phyloP scores from a whole-genome alignment of 2,888 invertebrate species.

The Choreutis nemorana region DNA sequence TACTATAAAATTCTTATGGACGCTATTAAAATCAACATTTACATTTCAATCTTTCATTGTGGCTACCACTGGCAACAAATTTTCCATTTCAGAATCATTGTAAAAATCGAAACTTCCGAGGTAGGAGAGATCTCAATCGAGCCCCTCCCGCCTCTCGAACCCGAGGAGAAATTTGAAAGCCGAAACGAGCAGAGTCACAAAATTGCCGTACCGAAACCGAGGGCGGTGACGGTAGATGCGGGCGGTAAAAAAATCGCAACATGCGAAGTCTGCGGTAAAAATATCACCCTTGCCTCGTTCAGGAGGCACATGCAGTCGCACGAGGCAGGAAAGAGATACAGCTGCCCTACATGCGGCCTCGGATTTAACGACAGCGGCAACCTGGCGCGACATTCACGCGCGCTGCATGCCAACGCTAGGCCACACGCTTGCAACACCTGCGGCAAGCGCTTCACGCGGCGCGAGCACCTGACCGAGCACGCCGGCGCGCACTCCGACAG shows the following conservation, averaged over 20 bases:
- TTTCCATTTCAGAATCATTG: too few species aligned
- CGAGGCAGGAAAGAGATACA: constrained; percentile 34
- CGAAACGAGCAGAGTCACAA: background rate
- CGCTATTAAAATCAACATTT: too few species aligned
- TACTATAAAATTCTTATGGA: too few species aligned
- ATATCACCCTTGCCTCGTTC: constrained; percentile 29
- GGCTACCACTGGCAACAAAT: too few species aligned
- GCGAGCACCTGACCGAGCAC: constrained; percentile 57
- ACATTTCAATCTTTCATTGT: too few species aligned
- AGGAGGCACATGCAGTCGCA: constrained; percentile 54
- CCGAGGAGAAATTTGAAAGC: constrained; percentile 1
- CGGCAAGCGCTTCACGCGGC: constrained; percentile 49
- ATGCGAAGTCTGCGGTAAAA: constrained; percentile 47
- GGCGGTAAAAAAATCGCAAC: constrained; percentile 20
- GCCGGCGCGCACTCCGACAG: constrained; percentile 42
- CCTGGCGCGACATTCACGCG: constrained; percentile 56
- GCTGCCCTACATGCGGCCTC: constrained; percentile 62
- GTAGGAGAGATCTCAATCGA: too few species aligned
- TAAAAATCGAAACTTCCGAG: too few species aligned
- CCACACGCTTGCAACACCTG: constrained; percentile 57
- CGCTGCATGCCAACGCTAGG: constrained; percentile 49
- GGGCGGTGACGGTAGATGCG: constrained; percentile 10
- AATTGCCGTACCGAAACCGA: constrained; percentile 5
- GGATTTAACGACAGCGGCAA: constrained; percentile 53
- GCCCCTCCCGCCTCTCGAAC: too few species aligned